Base-by-base conservation (phyloP, 1,140 invertebrate species). In the Mamestra configurata region DNA sequence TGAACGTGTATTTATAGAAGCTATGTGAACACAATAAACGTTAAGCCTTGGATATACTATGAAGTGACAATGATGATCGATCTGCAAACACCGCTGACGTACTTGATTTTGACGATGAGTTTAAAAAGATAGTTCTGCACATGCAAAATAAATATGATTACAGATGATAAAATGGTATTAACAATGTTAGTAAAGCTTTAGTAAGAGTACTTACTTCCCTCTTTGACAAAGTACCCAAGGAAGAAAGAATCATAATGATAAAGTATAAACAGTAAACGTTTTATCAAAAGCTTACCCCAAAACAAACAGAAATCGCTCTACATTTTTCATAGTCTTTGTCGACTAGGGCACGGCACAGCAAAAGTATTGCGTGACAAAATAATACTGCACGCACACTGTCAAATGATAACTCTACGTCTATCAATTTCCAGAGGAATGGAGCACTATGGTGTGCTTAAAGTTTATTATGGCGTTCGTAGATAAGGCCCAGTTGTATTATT, bases 341-440 rank as follows among this genome's bases (percentile, higher is more conserved):
- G 57, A 77, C 85, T 83, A 84, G 86, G 91, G 91, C 87, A 82
- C 73, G 91, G 90, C 88, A 57, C 27, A 18, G 81, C 43, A 61
- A 68, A 53, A 83, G 80, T 93, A 81, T 94, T 88, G 92, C 93
- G 93, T 94, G 93, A 93, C 93, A 90, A 84, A 84, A 86, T 79
- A 82, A 55, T 83, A 73, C 87, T 77, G 84, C 93, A 94, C 93
- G 93, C 92, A 93, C 90, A 82, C 92, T 94, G 93, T 94, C 93
- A 94, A 94, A 94, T 94, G 93, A 94, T 94, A 94, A 94, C 92
- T 89, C 84, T 79, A 88, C 81, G 91, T 93, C 92, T 92, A 94
- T 94, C 93, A 94, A 93, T 93, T 94, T 91, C 79, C 88, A 91
- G 85, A 90, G 84, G 87, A 92, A 93, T 92, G 89, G 89, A 90